These are phyloP conservation scores for Dendrolimus houi DNA, from an alignment of 2,888 invertebrate genomes.

Conservation along the genomic window DNA sequence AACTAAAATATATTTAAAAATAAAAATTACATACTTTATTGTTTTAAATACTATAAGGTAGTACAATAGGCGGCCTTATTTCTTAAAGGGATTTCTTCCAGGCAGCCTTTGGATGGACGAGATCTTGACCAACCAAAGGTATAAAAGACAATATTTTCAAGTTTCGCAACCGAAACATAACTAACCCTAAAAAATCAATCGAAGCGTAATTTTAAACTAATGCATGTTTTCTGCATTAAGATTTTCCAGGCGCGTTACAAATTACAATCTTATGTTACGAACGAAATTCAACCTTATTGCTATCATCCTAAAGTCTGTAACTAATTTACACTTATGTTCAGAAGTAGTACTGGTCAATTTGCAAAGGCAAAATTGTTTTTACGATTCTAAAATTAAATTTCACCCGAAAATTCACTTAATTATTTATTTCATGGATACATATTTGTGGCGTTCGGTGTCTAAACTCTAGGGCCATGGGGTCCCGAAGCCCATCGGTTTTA, in stretches of 20 bases:
- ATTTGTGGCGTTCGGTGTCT: too few species aligned
- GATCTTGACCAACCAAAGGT: background rate
- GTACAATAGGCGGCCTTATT: too few species aligned
- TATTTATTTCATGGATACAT: constrained; percentile 1
- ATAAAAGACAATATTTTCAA: background rate
- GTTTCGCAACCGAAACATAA: background rate
- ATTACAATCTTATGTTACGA: background rate
- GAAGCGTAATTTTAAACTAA: background rate
- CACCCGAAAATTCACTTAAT: background rate
- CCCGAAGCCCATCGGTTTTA: too few species aligned
- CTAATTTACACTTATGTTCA: background rate
- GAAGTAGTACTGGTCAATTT: constrained; percentile 1
- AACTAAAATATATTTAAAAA: too few species aligned
- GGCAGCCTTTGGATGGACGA: too few species aligned
- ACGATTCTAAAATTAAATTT: constrained; percentile 1
- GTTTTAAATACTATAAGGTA: too few species aligned
- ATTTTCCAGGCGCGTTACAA: background rate
- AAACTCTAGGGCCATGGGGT: too few species aligned
- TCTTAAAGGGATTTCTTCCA: too few species aligned
- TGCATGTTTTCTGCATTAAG: background rate
- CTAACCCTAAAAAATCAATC: background rate
- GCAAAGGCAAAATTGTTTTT: constrained; percentile 1
- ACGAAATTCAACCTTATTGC: background rate
- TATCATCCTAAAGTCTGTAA: background rate
- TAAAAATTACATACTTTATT: too few species aligned